Evolutionary conservation across 2,888 invertebrate species (phyloP), one percentile per base, ranked within the genome.

Genomic region (Vanessa cardui): DNA sequence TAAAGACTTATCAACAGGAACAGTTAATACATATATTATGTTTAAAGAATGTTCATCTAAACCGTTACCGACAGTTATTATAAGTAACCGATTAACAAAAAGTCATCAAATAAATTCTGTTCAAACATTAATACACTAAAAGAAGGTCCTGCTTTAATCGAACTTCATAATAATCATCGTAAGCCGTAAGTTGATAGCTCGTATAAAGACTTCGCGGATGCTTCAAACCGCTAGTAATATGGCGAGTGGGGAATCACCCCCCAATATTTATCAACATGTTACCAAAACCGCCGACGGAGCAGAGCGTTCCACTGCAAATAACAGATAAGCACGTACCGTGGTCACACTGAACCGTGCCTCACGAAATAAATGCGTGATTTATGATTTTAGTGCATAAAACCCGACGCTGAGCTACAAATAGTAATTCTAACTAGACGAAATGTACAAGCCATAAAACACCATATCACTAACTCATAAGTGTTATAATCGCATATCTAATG

Each of bases 291-390:
- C 81, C 73, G 74, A 68, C 71, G 73, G 77, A 77, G 78, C 79
- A 76, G 77, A 80, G 80, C 82, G 81, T 86, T 84, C 78, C 80
- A 77, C 85, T 90, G 89, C 90, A 87, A 91, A 89, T 84, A 88
- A 81, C 85, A 87, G 92, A 91, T 92, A 91, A 92, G 89, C 90
- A 88, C 89, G 88, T 85, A 80, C 83, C 78, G 79, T 77, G 80
- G 83, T 88, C 89, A 79, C 87, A 87, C 75, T 78, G 76, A 78
- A 79, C 83, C 86, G 90, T 85, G 88, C 85, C 76, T 80, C 81
- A 77, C 83, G 83, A 86, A 88, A 92, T 90, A 90, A 90, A 89
- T 87, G 82, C 84, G 81, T 89, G 90, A 91, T 92, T 92, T 91
- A 92, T 89, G 87, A 85, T 84, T 86, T 85, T 83, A 83, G 84